Base-by-base conservation (phyloP, 1,140 invertebrate genomes). In the Macrocentrus cingulum region DNA sequence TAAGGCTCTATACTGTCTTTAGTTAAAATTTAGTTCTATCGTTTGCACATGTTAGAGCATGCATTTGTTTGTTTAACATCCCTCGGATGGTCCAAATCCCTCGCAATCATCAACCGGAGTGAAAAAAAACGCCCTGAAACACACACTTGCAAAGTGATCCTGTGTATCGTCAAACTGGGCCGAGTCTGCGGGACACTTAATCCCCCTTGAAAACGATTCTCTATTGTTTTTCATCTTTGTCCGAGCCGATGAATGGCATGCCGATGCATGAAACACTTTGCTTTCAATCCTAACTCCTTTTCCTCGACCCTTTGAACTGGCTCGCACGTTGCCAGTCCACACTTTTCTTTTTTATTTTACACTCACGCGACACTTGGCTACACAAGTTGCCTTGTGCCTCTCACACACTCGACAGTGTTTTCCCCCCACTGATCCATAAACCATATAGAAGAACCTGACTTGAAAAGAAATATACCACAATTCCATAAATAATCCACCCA, bases 21-120 rank as follows among this genome's bases (percentile, higher is more conserved):
- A 80, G 77, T 79, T 79, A 61, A 78, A 64, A 72, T 79, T 79
- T 80, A 80, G 77, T 79, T 79, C 72, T 77, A 77, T 72, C 69
- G 76, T 80, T 79, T 80, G 78, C 76, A 79, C 72, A 80, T 79
- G 76, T 79, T 80, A 80, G 77, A 79, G 78, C 78, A 80, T 80
- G 78, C 70, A 64, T 76, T 74, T 60, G 71, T 79, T 80, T 76
- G 73, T 78, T 79, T 79, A 72, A 73, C 45, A 66, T 74, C 70
- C 72, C 64, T 62, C 64, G 56, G 66, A 62, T 68, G 62, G 70
- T 64, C 67, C 58, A 57, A 53, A 65, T n/a, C n/a, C n/a, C n/a
- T 56, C 63, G 44, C 5, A 39, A 60, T 22, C 25, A 53, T 22
- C 46, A 36, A 52, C 15, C n/a, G n/a, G 42, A 34, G 15, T 18